Percentiles rank a stretch among this genome's conserved stretches.
phyloP scores from a whole-genome alignment of 2,797 vertebrate genomes.

The Malurus splendens region DNA sequence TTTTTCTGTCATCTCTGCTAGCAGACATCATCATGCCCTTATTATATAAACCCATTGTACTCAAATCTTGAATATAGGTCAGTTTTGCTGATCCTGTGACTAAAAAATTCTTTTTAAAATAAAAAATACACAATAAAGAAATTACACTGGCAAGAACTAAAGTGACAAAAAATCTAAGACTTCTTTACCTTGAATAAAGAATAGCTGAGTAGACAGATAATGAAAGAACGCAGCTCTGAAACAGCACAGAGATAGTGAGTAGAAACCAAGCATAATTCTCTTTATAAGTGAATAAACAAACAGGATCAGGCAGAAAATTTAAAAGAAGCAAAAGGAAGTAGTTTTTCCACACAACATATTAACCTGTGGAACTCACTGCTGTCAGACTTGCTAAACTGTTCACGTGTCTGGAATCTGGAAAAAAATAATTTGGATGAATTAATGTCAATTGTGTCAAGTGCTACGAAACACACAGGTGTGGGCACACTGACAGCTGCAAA shows the following conservation, averaged over 20 bases:
- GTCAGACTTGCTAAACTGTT: neutral
- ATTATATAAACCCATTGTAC: neutral
- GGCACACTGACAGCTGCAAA: neutral
- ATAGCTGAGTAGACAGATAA: neutral
- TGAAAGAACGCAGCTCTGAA: neutral
- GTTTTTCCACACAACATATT: neutral
- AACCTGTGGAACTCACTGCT: neutral
- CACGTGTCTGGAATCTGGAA: neutral
- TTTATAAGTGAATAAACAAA: neutral
- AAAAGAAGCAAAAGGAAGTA: neutral
- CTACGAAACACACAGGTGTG: neutral
- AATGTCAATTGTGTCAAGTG: neutral
- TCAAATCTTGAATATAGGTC: neutral
- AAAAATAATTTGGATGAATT: neutral
- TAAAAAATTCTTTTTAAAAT: neutral
- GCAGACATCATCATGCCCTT: neutral
- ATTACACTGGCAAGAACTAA: neutral
- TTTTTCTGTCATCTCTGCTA: neutral
- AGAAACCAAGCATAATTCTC: neutral
- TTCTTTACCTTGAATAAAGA: neutral
- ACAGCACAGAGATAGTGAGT: rapidly evolving
- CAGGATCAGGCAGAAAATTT: neutral
- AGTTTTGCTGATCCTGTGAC: neutral
- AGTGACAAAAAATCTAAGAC: neutral
- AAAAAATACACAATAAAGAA: neutral